A percentile compares a stretch with the other conserved stretches of the same genome.
phyloP scores from a whole-genome alignment of 1,140 invertebrate species.

The Sipha flava region DNA sequence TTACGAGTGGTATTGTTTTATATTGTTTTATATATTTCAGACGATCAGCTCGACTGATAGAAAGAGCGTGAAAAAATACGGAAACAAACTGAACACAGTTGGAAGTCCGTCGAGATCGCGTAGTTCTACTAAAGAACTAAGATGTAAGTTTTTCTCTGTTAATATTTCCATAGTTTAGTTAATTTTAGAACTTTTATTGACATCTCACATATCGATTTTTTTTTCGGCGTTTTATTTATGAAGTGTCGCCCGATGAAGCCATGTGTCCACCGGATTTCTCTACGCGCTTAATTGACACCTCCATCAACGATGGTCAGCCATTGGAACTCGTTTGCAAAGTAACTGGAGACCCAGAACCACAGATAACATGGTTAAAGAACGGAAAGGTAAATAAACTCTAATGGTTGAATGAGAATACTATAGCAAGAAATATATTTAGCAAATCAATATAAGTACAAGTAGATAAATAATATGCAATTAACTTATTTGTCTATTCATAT shows the following conservation, averaged over 20 bases:
- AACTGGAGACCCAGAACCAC: conserved; percentile 82
- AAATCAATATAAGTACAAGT: too few relatives aligned
- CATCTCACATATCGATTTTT: background rate
- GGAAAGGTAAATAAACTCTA: conserved; percentile 49
- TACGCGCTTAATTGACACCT: conserved; percentile 58
- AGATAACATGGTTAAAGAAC: conserved; percentile 77
- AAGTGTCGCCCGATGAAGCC: conserved; percentile 74
- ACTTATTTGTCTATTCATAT: too few relatives aligned
- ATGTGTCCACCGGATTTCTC: conserved; percentile 80
- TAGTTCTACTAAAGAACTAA: conserved; percentile 80
- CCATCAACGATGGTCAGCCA: conserved; percentile 71
- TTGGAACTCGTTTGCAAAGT: conserved; percentile 69
- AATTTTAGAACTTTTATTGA: too few relatives aligned
- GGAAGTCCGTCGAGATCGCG: conserved; percentile 68
- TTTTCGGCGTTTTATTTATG: conserved; percentile 31
- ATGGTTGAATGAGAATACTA: too few relatives aligned
- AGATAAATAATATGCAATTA: too few relatives aligned
- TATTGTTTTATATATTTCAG: background rate
- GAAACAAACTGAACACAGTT: conserved; percentile 42
- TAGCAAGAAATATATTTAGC: too few relatives aligned
- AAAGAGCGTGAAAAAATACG: conserved; percentile 64
- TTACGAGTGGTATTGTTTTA: background rate
- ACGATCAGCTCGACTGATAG: conserved; percentile 43
- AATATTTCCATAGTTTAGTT: too few relatives aligned
- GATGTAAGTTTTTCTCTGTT: conserved; percentile 53